Conservation (phyloP, 2,797 vertebrate species). For the Bryconaethiops microstoma region DNA sequence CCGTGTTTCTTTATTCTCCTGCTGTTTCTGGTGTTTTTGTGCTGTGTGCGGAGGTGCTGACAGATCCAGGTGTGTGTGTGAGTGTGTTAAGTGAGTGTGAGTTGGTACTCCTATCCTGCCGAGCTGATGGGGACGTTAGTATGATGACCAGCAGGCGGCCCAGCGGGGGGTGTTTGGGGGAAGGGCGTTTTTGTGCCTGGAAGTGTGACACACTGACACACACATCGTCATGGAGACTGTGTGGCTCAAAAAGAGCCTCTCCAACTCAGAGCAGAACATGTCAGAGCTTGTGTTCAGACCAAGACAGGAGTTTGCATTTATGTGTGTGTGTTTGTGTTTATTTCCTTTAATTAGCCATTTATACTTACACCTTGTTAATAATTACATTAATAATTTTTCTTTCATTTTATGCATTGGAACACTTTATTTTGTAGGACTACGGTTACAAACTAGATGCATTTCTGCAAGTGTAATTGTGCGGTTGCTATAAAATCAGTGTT, state of each 20-base stretch:
- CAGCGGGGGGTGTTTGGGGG: conserved; percentile 8
- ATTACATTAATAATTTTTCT: not conserved
- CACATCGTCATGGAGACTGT: conserved; percentile 27
- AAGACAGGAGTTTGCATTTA: not conserved
- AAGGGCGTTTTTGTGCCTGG: not conserved
- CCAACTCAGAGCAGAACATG: not conserved
- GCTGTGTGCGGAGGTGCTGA: conserved; percentile 42
- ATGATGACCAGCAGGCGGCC: conserved; percentile 33
- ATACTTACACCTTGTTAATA: not conserved
- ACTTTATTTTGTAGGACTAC: no score
- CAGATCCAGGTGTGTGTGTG: conserved; percentile 50
- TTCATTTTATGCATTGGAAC: no score
- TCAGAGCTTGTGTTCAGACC: not conserved
- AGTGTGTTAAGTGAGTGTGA: conserved; percentile 56
- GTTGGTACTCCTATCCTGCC: conserved; percentile 47
- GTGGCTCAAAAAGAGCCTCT: not conserved
- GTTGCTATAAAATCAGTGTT: no score
- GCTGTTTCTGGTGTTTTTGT: not conserved
- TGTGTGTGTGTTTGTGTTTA: no score
- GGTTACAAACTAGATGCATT: no score
- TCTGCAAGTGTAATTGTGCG: no score
- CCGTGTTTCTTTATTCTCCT: conserved; percentile 3
- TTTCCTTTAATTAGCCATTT: not conserved
- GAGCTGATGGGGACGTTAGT: conserved; percentile 56
- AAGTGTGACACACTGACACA: conserved; percentile 38